Base-by-base conservation (phyloP, 2,113 vertebrate species). In the Ctenomys sociabilis region DNA sequence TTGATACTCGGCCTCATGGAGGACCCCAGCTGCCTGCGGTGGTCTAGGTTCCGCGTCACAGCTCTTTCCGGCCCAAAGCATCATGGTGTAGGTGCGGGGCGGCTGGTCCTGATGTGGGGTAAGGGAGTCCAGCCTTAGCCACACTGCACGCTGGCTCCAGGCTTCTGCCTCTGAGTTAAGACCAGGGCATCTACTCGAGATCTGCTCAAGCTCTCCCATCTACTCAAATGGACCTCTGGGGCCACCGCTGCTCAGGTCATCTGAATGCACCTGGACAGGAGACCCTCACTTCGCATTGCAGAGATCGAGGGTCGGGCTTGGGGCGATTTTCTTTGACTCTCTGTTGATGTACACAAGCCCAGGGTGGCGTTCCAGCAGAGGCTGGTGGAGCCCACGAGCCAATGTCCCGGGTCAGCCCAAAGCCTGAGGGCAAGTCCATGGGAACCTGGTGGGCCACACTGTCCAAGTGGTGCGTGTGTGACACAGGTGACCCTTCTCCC, bases 31-130 rank as follows among this genome's bases (percentile, higher is more conserved):
- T 5, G 85, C 49, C 52, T 7, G 22, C 9, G 22, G 30, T 4
- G 82, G 11, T 40, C 52, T 14, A 24, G 68, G 68, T 70, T 70
- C 61, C 12, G n/a, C 35, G 14, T 77, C 32, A 7, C 0, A 1
- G 9, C 54, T n/a, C n/a, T 61, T 75, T 49, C 9, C 26, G 22
- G 22, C 14, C 54, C 64, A 35, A 49, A 68, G 11, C 91, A 10
- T 0, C 91, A 10, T 0, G 2, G 63, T 11, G 9, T 21, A 24
- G 11, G 52, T 32, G 37, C 0, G 10, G 43, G 9, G 57, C 0
- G 9, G 35, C 64, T 16, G 19, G 28, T 8, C 35, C 16, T 24
- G 16, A 57, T 57, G 54, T 57, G 14, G 6, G 30, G 73, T 10
- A 11, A 12, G 11, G 40, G 11, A 8, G 45, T 19, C 59, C 40